Evolutionary conservation across 2,113 vertebrate species (phyloP).

Genomic region (Poicephalus meyeri): DNA sequence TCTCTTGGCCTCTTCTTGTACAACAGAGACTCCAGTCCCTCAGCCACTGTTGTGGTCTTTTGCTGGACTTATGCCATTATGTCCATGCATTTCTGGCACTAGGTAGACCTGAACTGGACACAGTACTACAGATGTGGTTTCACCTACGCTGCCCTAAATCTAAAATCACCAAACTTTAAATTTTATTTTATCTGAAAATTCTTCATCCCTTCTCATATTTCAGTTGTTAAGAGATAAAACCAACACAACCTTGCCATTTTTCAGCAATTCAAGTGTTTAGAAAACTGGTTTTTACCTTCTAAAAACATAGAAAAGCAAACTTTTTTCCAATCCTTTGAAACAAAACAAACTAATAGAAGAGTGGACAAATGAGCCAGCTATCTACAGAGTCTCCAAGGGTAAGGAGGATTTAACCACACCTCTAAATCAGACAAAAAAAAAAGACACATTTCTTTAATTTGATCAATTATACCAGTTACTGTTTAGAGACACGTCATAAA

Average conservation of each 20-base stretch:
- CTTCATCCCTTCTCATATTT: not conserved
- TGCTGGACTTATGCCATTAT: not conserved
- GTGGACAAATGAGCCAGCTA: not conserved
- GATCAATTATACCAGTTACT: not conserved
- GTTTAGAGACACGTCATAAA: not conserved
- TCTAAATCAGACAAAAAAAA: not conserved
- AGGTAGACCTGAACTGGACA: not conserved
- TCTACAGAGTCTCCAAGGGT: not conserved
- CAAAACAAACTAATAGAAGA: not conserved
- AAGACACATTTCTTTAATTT: not conserved
- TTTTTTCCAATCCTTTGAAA: not conserved
- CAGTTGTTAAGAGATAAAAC: not conserved
- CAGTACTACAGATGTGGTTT: not conserved
- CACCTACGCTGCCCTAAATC: not conserved
- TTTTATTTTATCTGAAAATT: not conserved
- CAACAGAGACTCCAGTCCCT: not conserved
- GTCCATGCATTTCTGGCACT: not conserved
- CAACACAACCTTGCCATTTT: not conserved
- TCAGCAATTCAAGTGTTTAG: not conserved
- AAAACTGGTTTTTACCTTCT: not conserved
- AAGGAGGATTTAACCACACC: not conserved
- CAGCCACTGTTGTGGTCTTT: not conserved
- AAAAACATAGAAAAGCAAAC: not conserved
- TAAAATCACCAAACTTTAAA: not conserved
- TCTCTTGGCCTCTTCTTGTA: not conserved